Conservation (phyloP, 2,888 invertebrate species). For the Nomada lathburiana region DNA sequence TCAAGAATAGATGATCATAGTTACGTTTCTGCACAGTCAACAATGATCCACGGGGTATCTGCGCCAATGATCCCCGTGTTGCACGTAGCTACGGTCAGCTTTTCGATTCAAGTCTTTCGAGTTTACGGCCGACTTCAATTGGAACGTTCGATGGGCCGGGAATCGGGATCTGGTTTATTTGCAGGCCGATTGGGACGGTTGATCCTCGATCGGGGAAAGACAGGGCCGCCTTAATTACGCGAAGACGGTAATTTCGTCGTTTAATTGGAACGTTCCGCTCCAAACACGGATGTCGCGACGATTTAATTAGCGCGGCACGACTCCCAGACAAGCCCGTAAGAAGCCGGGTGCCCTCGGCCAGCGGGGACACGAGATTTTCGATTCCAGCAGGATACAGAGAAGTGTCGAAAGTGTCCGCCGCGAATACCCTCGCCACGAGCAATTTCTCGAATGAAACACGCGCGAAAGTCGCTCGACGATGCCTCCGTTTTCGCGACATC, state of each 20-base stretch:
- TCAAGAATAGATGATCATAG: too few relatives aligned
- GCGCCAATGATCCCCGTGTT: too few relatives aligned
- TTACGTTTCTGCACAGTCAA: background rate
- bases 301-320: slow-evolving; percentile 32
- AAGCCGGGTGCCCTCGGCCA: background rate
- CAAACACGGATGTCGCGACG: slow-evolving; percentile 7
- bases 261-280: slow-evolving; percentile 31
- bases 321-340: background rate
- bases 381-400: background rate
- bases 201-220: slow-evolving; percentile 15
- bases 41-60: too few relatives aligned
- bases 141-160: slow-evolving; percentile 10
- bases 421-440: background rate
- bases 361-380: slow-evolving; percentile 1
- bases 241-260: slow-evolving; percentile 38
- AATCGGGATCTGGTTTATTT: slow-evolving; percentile 33
- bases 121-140: slow-evolving; percentile 45
- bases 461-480: too few relatives aligned
- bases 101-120: background rate
- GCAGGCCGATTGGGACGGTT: slow-evolving; percentile 15
- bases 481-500: too few relatives aligned
- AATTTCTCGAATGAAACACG: too few relatives aligned
- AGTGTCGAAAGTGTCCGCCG: slow-evolving; percentile 11
- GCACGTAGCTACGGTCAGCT: background rate
- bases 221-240: slow-evolving; percentile 38